Evolutionary conservation across 2,797 vertebrate genomes (phyloP).

Genomic region (Lutjanus campechanus): DNA sequence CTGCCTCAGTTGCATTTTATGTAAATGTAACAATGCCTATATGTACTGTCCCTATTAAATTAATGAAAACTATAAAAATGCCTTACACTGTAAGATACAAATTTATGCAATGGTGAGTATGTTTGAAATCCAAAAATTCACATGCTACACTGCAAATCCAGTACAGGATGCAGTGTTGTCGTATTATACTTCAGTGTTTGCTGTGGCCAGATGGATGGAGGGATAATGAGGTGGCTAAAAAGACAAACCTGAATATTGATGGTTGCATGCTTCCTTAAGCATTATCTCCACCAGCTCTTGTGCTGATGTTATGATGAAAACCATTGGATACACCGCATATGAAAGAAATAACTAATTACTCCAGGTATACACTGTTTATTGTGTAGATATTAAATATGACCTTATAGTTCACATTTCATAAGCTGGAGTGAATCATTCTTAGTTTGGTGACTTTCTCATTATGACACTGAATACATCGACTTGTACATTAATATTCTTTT

Average conservation of each 20-base stretch:
- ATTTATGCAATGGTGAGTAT: not conserved
- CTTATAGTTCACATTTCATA: not conserved
- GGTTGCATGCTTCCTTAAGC: not conserved
- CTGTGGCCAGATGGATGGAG: slow-evolving; percentile 13
- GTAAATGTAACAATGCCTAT: not conserved
- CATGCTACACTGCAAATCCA: not conserved
- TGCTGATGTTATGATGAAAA: not conserved
- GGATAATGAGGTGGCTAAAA: not conserved
- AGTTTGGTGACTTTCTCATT: not conserved
- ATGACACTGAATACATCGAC: not conserved
- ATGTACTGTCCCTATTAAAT: not conserved
- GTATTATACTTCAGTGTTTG: slow-evolving; percentile 7
- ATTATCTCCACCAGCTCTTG: not conserved
- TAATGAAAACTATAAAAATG: not conserved
- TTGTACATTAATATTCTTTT: not conserved
- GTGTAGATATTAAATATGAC: not conserved
- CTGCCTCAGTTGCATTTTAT: not conserved
- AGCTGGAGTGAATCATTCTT: not conserved
- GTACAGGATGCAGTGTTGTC: not conserved
- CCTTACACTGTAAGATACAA: not conserved
- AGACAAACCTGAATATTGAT: not conserved
- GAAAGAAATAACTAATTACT: not conserved
- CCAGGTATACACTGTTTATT: not conserved
- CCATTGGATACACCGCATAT: no score
- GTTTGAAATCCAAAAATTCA: not conserved